Percentiles rank a stretch among this genome's conserved stretches.
These are phyloP conservation scores for Gibbula magus DNA, from an alignment of 2,888 invertebrate genomes.

Conservation along the genomic window DNA sequence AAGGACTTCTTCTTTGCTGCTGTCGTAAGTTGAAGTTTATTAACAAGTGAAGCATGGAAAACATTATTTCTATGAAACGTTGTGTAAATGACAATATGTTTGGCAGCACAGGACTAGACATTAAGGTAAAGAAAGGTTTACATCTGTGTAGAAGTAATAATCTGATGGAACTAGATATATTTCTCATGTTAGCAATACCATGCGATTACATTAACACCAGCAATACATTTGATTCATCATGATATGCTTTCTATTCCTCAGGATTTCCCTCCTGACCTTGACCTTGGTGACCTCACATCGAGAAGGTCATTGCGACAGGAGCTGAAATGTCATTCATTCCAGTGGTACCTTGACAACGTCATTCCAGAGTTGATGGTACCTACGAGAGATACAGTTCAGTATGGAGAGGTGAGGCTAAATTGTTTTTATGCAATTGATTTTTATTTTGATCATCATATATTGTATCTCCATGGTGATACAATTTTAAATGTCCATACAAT, in stretches of 20 bases:
- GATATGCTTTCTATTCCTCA: not conserved
- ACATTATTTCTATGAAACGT: too few relatives aligned
- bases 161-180: too few relatives aligned
- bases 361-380: constrained; percentile 39
- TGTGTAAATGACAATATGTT: not conserved
- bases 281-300: constrained; percentile 37
- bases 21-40: constrained; percentile 34
- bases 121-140: too few relatives aligned
- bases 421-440: too few relatives aligned
- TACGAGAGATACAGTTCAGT: constrained; percentile 21
- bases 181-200: too few relatives aligned
- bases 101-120: too few relatives aligned
- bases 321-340: constrained; percentile 39
- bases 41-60: too few relatives aligned
- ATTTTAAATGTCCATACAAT: not conserved
- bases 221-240: not conserved
- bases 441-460: too few relatives aligned
- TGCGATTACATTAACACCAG: not conserved
- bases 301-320: constrained; percentile 34
- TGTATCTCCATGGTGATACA: too few relatives aligned
- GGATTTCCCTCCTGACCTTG: constrained; percentile 35
- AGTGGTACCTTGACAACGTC: constrained; percentile 43
- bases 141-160: too few relatives aligned
- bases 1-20: constrained; percentile 42
- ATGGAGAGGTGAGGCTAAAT: constrained; percentile 37